Evolutionary conservation across 2,888 invertebrate species (phyloP).

Genomic region (Sisyra terminalis): DNA sequence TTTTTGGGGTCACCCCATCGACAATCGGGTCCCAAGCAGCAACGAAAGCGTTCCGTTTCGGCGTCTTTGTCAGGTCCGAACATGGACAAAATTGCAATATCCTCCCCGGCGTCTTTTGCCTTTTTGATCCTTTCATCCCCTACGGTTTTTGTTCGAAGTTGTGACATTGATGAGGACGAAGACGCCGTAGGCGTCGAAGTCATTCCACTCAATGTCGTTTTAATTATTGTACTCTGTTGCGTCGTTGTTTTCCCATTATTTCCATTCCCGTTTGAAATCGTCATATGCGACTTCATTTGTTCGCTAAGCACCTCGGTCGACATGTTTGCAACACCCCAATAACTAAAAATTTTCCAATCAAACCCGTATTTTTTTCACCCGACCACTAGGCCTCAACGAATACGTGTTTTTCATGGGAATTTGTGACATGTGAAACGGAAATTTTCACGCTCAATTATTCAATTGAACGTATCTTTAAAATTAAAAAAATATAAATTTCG

Average conservation of each 20-base stretch:
- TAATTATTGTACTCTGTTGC: conserved; percentile 6
- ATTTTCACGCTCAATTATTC: too few species aligned
- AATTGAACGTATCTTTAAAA: too few species aligned
- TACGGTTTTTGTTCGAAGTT: conserved; percentile 57
- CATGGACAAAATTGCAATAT: conserved; percentile 75
- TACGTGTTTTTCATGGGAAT: too few species aligned
- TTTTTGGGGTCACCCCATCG: conserved; percentile 58
- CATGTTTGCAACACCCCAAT: conserved; percentile 28
- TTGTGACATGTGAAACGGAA: too few species aligned
- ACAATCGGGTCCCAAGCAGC: conserved; percentile 59
- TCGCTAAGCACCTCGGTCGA: conserved; percentile 64
- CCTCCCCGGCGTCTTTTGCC: conserved; percentile 71
- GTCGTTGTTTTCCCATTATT: not conserved
- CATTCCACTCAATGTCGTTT: conserved; percentile 3
- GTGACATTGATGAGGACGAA: not conserved
- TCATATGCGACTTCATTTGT: conserved; percentile 53
- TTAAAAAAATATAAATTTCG: too few species aligned
- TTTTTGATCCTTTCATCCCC: conserved; percentile 67
- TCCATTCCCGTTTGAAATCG: not conserved
- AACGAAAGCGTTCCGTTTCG: conserved; percentile 54
- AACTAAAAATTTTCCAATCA: too few species aligned
- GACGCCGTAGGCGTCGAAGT: not conserved
- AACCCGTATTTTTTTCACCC: too few species aligned
- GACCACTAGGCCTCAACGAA: too few species aligned
- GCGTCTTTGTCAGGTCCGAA: conserved; percentile 40